Evolutionary conservation across 92 coral and sea anemone species (phyloP).

Genomic region (Diadumene lineata): DNA sequence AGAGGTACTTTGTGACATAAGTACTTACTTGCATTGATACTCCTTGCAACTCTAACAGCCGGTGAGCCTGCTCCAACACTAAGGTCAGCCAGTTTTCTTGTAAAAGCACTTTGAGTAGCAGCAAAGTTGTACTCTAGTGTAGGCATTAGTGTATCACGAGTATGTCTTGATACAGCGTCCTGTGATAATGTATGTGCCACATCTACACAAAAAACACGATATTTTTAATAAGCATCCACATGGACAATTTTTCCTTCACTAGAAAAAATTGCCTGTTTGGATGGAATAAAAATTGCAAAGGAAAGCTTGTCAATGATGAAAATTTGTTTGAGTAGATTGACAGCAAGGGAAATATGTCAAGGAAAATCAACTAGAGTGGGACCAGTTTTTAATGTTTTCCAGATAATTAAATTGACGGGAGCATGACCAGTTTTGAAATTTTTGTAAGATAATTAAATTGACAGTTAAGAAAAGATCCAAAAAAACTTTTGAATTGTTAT

Average conservation of each 20-base stretch:
- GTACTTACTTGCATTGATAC: constrained; percentile 52
- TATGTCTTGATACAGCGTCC: constrained; percentile 16
- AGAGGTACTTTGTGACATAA: too few relatives aligned
- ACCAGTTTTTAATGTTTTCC: too few relatives aligned
- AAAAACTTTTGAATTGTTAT: too few relatives aligned
- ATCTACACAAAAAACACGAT: not conserved
- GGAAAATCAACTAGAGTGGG: too few relatives aligned
- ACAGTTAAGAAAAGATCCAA: too few relatives aligned
- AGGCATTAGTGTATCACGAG: constrained; percentile 23
- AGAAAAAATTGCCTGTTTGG: not conserved
- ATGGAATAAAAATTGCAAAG: not conserved
- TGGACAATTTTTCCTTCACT: not conserved
- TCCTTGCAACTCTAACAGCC: constrained; percentile 38
- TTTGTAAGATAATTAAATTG: too few relatives aligned
- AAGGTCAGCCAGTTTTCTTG: constrained; percentile 4
- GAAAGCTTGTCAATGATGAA: not conserved
- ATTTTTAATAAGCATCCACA: not conserved
- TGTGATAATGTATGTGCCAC: not conserved
- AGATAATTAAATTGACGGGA: too few relatives aligned
- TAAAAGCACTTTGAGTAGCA: constrained; percentile 7
- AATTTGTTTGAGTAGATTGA: not conserved
- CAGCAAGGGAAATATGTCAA: too few relatives aligned
- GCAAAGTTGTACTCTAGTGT: constrained; percentile 18
- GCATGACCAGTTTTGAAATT: too few relatives aligned
- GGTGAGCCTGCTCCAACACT: constrained; percentile 9